A percentile compares a stretch with the other conserved stretches of the same genome.
Evolutionary conservation across 2,888 invertebrate species (phyloP).

Genomic region (Clunio marinus): DNA sequence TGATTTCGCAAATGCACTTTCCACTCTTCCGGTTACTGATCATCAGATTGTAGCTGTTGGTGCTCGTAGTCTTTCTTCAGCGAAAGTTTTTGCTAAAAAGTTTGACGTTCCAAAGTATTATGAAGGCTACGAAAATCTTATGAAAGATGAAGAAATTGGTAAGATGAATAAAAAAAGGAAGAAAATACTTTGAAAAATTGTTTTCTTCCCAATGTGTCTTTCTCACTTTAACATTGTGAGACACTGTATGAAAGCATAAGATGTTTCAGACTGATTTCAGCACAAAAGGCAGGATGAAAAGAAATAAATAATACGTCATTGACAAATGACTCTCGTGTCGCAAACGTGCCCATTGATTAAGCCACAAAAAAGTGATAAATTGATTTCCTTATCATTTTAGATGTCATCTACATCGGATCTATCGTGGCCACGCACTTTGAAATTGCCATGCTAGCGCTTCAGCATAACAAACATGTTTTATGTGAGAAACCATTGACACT

Average conservation of each 20-base stretch:
- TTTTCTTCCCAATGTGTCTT: neutral
- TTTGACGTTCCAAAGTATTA: constrained; percentile 54
- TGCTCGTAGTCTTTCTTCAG: constrained; percentile 53
- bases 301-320: constrained; percentile 1
- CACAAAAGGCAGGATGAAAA: neutral
- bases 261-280: neutral
- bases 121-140: constrained; percentile 55
- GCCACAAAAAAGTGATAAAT: constrained; percentile 26
- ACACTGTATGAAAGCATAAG: too few species aligned
- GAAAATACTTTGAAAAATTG: neutral
- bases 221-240: too few species aligned
- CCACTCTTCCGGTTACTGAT: constrained; percentile 49
- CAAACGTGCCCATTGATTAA: constrained; percentile 25
- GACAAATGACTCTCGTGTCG: constrained; percentile 16
- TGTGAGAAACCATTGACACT: constrained; percentile 80
- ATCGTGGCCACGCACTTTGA: constrained; percentile 66
- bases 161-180: constrained; percentile 41
- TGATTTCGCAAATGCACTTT: constrained; percentile 55
- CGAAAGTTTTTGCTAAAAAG: constrained; percentile 54
- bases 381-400: constrained; percentile 19
- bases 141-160: constrained; percentile 55
- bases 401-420: constrained; percentile 48
- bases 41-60: constrained; percentile 55
- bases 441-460: constrained; percentile 63
- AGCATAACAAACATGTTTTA: constrained; percentile 72